Base-by-base conservation (phyloP, 2,113 vertebrate genomes). In the Ceyx melanurus region DNA sequence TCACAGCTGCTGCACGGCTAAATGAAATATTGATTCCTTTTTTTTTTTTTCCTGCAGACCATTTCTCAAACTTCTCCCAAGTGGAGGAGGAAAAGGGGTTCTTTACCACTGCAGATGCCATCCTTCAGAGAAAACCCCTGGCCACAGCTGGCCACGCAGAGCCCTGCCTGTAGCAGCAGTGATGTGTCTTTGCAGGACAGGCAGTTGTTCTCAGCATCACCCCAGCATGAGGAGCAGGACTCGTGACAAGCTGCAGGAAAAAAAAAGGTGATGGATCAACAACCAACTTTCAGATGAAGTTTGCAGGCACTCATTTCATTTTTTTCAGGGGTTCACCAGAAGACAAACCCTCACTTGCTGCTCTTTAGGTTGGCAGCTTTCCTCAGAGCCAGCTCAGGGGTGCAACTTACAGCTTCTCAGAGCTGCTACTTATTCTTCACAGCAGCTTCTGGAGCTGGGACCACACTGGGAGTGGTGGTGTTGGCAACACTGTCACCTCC, bases 211-310 rank as follows among this genome's bases (percentile, higher is more conserved):
- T 94, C 97, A 1, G 94, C 92, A 8, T 98, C 94, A 9, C 99
- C 99, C 35, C 83, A 94, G 90, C 99, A 99, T 0, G 95, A 89
- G 1, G 97, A 98, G 70, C 99, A 99, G 19, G 98, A 98, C 72
- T 97, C 86, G 0, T 99, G 98, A 78, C 99, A 99, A 80, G 88
- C 99, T 99, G 96, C 18, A 92, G 76, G 66, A 68, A 70, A 91
- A 37, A 60, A 37, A 60, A 84, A 72, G 43, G 48, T 0, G 10
- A 14, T 33, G 46, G 53, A 35, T 94, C 75, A 92, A 83, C 21
- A 26, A 92, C 83, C 21, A 26, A 10, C 88, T 43, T 54, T 5
- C 53, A 70, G 93, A 15, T 9, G 3, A 56, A 79, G 37, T 46
- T 57, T 51, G 78, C 64, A 42, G 54, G 7, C 31, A 76, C 42